Base-by-base conservation (phyloP, 2,113 vertebrate genomes). In the Paradisaea rubra region DNA sequence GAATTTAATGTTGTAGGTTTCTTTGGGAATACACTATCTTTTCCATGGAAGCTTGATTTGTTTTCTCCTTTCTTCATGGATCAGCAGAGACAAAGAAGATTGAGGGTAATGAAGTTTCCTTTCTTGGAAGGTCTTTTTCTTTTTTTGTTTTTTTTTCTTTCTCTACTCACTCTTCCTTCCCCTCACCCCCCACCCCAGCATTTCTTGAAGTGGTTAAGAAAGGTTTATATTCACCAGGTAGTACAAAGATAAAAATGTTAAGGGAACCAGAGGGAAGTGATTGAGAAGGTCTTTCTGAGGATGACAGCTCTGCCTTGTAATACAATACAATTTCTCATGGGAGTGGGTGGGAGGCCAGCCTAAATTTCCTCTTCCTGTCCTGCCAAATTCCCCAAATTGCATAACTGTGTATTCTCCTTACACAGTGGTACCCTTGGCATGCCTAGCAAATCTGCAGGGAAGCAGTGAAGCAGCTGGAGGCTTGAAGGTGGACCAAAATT, bases 371-470 rank as follows among this genome's bases (percentile, higher is more conserved):
- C 91, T 93, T 95, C 79, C 95, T 86, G 64, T 80, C 68, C 80
- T 95, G 96, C 94, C 93, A 96, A 95, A 95, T 95, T 94, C 91
- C 87, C 85, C 85, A 93, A 87, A 95, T 95, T 94, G 96, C 96
- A 96, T 91, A 96, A 96, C 95, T 86, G 23, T 81, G 86, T 93
- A 94, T 96, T 96, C 95, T 96, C 94, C 96, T 92, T 82, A 95
- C 91, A 89, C 93, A 91, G 94, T 97, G 96, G 93, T 95, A 95
- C 94, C 89, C 91, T 91, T 95, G 94, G 95, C 95, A 95, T 89
- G 71, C 42, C 81, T 80, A 91, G 64, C 86, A 93, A 93, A 86
- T 94, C 93, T 95, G 93, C 91, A 95, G 89, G 85, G 93, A 95
- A 94, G 89, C 93, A 89, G 47, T 17, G 84, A 80, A 94, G 84